Base-by-base conservation (phyloP, 2,113 vertebrate genomes). In the Apodemus sylvaticus region DNA sequence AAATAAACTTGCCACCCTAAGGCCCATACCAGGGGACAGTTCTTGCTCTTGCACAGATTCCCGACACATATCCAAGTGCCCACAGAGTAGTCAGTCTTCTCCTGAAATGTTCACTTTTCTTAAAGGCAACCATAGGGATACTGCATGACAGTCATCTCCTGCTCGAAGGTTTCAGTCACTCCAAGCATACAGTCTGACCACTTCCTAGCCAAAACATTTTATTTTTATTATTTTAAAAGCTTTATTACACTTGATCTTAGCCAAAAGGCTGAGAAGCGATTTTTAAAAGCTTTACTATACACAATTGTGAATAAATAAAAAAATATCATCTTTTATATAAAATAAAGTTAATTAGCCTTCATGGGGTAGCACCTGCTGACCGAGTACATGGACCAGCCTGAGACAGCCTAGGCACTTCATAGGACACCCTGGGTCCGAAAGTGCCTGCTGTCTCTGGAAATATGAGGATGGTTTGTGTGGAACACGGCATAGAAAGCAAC, bases 391-490 rank as follows among this genome's bases (percentile, higher is more conserved):
- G 45, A 70, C 34, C 64, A 39, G 45, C 4, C 86, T n/a, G 36
- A 13, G 36, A 17, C 36, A 55, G 36, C 22, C 34, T 71, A n/a
- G 20, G 11, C 34, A n/a, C 7, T 31, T 55, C 19, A 26, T 66
- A 14, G 66, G 1, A 36, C 14, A 13, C 62, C 55, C 29, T 45
- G 58, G 31, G 31, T 20, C 60, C 24, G 19, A 48, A 60, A 24
- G 42, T 10, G 55, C 19, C 12, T 19, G 10, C 11, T 2, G 3
- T 64, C 62, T 45, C 19, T 66, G 42, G 79, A 51, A 60, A n/a
- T 5, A 2, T 2, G 26, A 1, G 3, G 1, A 12, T 1, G 4
- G 11, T 16, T 7, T 31, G 24, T 39, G 66, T n/a, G 4, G 8
- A 51, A 17, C 3, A 3, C 12, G 3, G 6, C 51, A 39, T 0